Conservation (phyloP, 2,888 invertebrate species). For the Operophtera brumata region DNA sequence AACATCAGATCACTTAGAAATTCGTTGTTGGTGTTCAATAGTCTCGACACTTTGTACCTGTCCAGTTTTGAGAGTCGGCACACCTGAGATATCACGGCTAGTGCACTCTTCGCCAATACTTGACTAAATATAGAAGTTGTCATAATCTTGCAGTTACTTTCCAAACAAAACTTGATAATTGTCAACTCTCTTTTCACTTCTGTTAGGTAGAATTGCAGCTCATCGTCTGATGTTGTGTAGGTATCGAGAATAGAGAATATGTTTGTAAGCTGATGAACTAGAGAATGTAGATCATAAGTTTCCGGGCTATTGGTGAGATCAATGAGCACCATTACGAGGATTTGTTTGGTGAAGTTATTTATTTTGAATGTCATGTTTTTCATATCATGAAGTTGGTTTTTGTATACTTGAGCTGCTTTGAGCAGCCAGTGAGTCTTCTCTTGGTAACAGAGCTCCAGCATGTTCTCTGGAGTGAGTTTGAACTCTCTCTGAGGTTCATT, state of each 20-base stretch:
- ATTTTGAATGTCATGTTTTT: constrained; percentile 75
- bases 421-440: constrained; percentile 74
- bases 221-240: constrained; percentile 65
- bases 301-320: constrained; percentile 73
- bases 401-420: constrained; percentile 71
- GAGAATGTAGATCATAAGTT: constrained; percentile 68
- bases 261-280: constrained; percentile 70
- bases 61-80: constrained; percentile 74
- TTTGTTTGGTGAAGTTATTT: constrained; percentile 75
- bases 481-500: constrained; percentile 70
- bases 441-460: constrained; percentile 75
- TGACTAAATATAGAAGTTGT: constrained; percentile 75
- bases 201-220: constrained; percentile 71
- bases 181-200: constrained; percentile 76
- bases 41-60: constrained; percentile 73
- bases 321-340: constrained; percentile 74
- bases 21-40: constrained; percentile 71
- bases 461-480: constrained; percentile 73
- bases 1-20: constrained; percentile 61
- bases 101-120: constrained; percentile 68
- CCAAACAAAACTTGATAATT: constrained; percentile 73
- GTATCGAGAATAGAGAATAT: constrained; percentile 75
- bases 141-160: constrained; percentile 75
- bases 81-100: constrained; percentile 76
- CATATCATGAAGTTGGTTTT: constrained; percentile 69